Evolutionary conservation across 2,888 invertebrate species (phyloP).

Genomic region (Incurvaria masculella): DNA sequence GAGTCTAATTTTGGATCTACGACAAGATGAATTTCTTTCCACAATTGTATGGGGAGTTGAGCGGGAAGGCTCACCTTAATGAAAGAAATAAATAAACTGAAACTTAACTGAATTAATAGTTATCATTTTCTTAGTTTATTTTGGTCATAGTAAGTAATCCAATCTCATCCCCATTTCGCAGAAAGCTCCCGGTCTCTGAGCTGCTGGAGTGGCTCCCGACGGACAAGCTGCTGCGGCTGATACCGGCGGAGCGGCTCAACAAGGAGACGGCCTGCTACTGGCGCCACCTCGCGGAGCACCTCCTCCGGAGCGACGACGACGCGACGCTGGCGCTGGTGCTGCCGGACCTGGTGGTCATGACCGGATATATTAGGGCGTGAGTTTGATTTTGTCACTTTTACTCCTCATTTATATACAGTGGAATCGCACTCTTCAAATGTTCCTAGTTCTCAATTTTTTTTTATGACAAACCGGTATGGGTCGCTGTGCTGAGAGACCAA

Average conservation of each 20-base stretch:
- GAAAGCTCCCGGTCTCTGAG: conserved; percentile 45
- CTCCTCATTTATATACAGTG: too few relatives aligned
- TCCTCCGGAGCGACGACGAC: conserved; percentile 44
- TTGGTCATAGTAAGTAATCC: background rate
- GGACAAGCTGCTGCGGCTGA: conserved; percentile 36
- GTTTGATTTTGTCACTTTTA: too few relatives aligned
- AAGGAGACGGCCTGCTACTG: conserved; percentile 53
- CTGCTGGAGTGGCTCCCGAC: conserved; percentile 50
- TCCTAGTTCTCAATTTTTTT: too few relatives aligned
- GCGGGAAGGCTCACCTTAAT: too few relatives aligned
- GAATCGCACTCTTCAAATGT: too few relatives aligned
- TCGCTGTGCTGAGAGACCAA: too few relatives aligned
- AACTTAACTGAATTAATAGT: background rate
- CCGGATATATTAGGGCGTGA: conserved; percentile 68
- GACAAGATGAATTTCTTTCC: background rate
- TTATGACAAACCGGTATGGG: too few relatives aligned
- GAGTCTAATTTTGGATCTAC: conserved; percentile 1
- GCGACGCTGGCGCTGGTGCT: conserved; percentile 60
- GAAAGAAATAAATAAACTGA: too few relatives aligned
- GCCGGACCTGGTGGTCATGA: conserved; percentile 72
- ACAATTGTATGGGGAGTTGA: too few relatives aligned
- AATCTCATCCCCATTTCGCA: conserved; percentile 20
- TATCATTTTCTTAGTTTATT: background rate
- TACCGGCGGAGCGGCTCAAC: conserved; percentile 43
- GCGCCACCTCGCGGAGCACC: conserved; percentile 46